Percentiles rank a stretch among this genome's conserved stretches.
Conservation (phyloP, 1,140 invertebrate genomes). For the Zaprionus camerounensis region DNA sequence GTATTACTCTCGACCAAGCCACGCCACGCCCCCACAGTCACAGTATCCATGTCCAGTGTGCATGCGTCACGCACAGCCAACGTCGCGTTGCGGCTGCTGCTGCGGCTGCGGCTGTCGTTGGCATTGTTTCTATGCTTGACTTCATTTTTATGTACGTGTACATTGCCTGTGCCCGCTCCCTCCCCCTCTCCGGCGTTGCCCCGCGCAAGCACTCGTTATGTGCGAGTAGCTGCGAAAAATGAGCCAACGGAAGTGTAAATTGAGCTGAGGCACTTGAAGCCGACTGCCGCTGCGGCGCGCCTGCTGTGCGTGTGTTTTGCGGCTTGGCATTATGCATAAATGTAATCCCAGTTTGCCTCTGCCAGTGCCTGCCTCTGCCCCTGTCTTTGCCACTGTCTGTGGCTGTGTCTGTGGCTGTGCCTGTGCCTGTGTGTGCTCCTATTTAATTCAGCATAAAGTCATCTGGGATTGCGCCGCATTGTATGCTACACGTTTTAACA, state of each 20-base stretch:
- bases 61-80: slow-evolving; percentile 36
- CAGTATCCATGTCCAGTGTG: slow-evolving; percentile 23
- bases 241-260: slow-evolving; percentile 72
- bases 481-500: slow-evolving; percentile 62
- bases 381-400: background rate
- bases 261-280: slow-evolving; percentile 66
- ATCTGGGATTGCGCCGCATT: slow-evolving; percentile 71
- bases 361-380: background rate
- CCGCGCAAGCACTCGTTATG: slow-evolving; percentile 36
- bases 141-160: slow-evolving; percentile 18
- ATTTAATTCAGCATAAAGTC: slow-evolving; percentile 55
- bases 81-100: background rate
- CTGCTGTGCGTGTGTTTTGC: slow-evolving; percentile 45
- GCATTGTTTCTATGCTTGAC: slow-evolving; percentile 34
- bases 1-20: background rate
- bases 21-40: slow-evolving; percentile 1
- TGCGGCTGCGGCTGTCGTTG: background rate
- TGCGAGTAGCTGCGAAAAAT: slow-evolving; percentile 31
- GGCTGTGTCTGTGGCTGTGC: slow-evolving; percentile 9
- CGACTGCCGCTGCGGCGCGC: slow-evolving; percentile 30
- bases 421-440: slow-evolving; percentile 29
- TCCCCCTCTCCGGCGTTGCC: too few species aligned
- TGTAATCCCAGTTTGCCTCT: slow-evolving; percentile 7
- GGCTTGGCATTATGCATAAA: slow-evolving; percentile 50
- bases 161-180: background rate